These are phyloP conservation scores for Drosophila demipolita DNA, from an alignment of 2,888 invertebrate species.

Conservation along the genomic window DNA sequence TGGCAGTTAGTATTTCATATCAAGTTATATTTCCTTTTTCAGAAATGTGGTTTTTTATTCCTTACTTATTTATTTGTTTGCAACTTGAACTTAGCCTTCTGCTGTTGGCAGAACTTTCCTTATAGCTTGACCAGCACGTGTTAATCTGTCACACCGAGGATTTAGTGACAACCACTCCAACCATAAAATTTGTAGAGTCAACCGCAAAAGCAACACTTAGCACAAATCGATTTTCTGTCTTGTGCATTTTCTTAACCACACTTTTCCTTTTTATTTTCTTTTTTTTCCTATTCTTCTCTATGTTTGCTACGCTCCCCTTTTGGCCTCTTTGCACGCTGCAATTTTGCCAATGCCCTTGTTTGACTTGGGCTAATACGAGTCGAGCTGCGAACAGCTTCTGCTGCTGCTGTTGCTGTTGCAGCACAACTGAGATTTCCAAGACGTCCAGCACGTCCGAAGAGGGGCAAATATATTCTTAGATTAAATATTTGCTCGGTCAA, in stretches of 20 bases:
- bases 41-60: slow-evolving; percentile 8
- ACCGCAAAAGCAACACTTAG: slow-evolving; percentile 29
- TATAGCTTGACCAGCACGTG: slow-evolving; percentile 65
- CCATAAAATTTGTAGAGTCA: slow-evolving; percentile 44
- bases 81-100: slow-evolving; percentile 63
- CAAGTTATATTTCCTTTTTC: background rate
- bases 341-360: slow-evolving; percentile 76
- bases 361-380: slow-evolving; percentile 77
- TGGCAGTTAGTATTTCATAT: background rate
- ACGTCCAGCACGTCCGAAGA: slow-evolving; percentile 57
- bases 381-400: slow-evolving; percentile 24
- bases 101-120: slow-evolving; percentile 30
- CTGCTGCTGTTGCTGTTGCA: slow-evolving; percentile 37
- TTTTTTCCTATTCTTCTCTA: slow-evolving; percentile 10
- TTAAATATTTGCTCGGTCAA: slow-evolving; percentile 74
- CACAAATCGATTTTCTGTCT: slow-evolving; percentile 73
- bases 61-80: slow-evolving; percentile 30
- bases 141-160: slow-evolving; percentile 75
- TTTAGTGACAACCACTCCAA: slow-evolving; percentile 53
- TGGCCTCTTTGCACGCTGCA: slow-evolving; percentile 60
- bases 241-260: slow-evolving; percentile 75
- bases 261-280: slow-evolving; percentile 48
- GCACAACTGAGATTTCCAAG: slow-evolving; percentile 76
- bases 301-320: background rate
- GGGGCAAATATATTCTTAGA: slow-evolving; percentile 63